These are phyloP conservation scores for Entomyzon cyanotis DNA, from an alignment of 2,113 vertebrate genomes.

Conservation along the genomic window DNA sequence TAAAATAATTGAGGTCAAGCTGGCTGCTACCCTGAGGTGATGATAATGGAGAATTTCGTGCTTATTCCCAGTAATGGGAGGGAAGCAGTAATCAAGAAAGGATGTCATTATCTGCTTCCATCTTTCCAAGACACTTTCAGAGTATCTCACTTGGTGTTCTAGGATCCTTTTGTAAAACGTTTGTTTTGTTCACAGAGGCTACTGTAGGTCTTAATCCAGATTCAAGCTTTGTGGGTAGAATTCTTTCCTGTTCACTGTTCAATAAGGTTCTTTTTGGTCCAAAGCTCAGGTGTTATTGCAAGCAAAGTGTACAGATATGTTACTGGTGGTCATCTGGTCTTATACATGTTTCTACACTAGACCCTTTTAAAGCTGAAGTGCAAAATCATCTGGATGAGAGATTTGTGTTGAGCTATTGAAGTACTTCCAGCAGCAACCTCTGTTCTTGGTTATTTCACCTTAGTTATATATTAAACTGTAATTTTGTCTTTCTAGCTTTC, in stretches of 20 bases:
- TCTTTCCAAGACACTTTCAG: neutral
- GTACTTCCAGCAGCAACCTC: neutral
- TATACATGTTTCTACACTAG: neutral
- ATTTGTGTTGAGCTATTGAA: neutral
- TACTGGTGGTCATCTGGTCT: neutral
- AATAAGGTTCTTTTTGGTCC: neutral
- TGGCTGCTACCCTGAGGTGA: neutral
- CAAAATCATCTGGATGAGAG: neutral
- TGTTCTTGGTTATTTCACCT: neutral
- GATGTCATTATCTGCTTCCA: neutral
- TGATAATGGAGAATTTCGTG: neutral
- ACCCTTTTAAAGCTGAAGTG: neutral
- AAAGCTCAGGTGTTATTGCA: neutral
- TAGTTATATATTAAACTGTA: neutral
- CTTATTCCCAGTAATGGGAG: neutral
- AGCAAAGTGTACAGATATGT: neutral
- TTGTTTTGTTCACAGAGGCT: neutral
- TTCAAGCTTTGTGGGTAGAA: neutral
- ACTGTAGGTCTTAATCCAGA: neutral
- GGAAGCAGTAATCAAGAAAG: neutral
- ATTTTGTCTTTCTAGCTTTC: neutral
- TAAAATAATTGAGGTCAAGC: conserved; percentile 59
- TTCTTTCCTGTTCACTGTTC: neutral
- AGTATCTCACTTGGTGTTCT: neutral
- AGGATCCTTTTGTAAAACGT: neutral